Evolutionary conservation across 37 sponge, comb jelly and placozoan genomes (phyloP), one percentile per base, ranked within the genome.

Genomic region (Petrosia ficiformis): DNA sequence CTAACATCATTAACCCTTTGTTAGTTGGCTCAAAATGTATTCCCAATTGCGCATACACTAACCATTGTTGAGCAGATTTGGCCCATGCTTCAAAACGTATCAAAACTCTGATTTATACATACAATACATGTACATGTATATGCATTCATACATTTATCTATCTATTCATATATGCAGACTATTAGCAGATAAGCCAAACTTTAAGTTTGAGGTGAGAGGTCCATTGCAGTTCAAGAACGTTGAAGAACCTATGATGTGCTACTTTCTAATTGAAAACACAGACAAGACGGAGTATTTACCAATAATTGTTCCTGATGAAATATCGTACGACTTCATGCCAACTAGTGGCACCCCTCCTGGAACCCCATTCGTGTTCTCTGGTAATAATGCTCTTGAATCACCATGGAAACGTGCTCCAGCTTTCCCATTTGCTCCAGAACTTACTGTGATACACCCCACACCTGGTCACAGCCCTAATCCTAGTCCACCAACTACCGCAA

Each of bases 191-290:
- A 84, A 84, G 22, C 78, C 85, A 28, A 72, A 78, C 67, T 92
- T 84, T 41, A 21, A 34, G 32, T 87, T 92, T 78, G 82, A 76
- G 38, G 60, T 68, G 24, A 79, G 93, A 42, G 93, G 82, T 0
- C 58, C 66, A 4, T 65, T 92, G 22, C 69, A 87, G 60, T 92
- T 92, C 79, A 92, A 92, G 70, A 84, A 84, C 74, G 89, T 92
- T 5, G 68, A 58, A 14, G 77, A 80, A 19, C 78, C 73, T 0
- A 77, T 84, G 25, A 77, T 58, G 52, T 87, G 88, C 74, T 92
- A 92, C 80, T 92, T 73, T 69, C 67, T 92, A 1, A 11, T 78
- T n/a, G 78, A 77, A 32, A 90, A 84, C 72, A n/a, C 59, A 0
- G 84, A 78, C 42, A 71, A 73, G 44, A 39, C 59, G 25, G 67